Percentiles rank a stretch among this genome's conserved stretches.
These are phyloP conservation scores for Lepisosteus oculatus DNA, from an alignment of 2,113 vertebrate species.

Conservation along the genomic window DNA sequence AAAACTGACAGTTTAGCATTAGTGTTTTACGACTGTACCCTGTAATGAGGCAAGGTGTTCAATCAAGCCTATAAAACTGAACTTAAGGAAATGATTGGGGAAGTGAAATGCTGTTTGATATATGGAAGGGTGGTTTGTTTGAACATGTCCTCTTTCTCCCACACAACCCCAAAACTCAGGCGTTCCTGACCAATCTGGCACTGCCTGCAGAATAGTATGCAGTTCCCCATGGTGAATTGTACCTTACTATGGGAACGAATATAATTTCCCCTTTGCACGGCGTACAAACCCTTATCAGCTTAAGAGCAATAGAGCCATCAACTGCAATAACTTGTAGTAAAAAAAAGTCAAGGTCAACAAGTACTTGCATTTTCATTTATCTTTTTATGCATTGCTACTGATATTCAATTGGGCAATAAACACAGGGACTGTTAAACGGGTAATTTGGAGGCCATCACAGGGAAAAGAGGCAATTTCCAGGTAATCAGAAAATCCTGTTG, in stretches of 20 bases:
- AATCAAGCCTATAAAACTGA: conserved; percentile 45
- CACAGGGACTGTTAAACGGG: conserved; percentile 73
- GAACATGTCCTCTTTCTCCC: conserved; percentile 55
- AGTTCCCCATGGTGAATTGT: conserved; percentile 76
- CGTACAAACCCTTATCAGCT: conserved; percentile 78
- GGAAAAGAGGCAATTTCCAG: conserved; percentile 62
- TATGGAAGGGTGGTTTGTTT: conserved; percentile 45
- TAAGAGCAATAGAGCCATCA: conserved; percentile 80
- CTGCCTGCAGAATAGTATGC: conserved; percentile 53
- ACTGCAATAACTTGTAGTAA: conserved; percentile 68
- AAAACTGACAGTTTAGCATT: conserved; percentile 42
- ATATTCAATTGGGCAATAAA: conserved; percentile 79
- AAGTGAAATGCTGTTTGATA: conserved; percentile 34
- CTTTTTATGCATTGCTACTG: conserved; percentile 70
- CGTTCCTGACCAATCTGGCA: conserved; percentile 61
- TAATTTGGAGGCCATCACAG: conserved; percentile 71
- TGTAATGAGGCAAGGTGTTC: conserved; percentile 38
- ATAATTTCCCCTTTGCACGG: conserved; percentile 79
- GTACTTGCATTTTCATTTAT: conserved; percentile 77
- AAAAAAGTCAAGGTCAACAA: conserved; percentile 80
- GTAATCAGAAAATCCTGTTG: conserved; percentile 76
- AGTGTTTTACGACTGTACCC: conserved; percentile 47
- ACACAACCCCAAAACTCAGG: conserved; percentile 66
- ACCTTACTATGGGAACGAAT: conserved; percentile 81
- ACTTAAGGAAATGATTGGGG: conserved; percentile 34